Conservation (phyloP, 2,888 invertebrate species). For the Deilephila porcellus region DNA sequence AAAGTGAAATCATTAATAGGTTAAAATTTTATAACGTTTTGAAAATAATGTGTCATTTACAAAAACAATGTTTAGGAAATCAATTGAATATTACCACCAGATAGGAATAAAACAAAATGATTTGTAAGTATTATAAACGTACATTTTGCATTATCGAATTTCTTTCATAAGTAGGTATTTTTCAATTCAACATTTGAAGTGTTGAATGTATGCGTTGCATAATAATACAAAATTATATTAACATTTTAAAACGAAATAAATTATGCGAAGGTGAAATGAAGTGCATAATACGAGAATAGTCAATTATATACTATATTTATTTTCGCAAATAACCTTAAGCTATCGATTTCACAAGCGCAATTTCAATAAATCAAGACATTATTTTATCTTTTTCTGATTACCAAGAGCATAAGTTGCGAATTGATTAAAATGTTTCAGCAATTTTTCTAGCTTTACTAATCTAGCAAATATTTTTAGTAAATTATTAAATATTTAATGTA, state of each 20-base stretch:
- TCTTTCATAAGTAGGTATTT: too few relatives aligned
- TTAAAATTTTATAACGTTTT: too few relatives aligned
- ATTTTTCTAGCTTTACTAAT: too few relatives aligned
- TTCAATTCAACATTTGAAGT: too few relatives aligned
- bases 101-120: too few relatives aligned
- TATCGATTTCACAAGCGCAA: background rate
- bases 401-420: background rate
- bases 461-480: too few relatives aligned
- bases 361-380: background rate
- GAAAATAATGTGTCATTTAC: too few relatives aligned
- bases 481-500: too few relatives aligned
- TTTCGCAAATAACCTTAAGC: slow-evolving; percentile 1
- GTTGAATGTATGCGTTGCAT: background rate
- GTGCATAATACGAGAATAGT: background rate
- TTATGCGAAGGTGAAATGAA: background rate
- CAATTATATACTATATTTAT: background rate
- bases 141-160: too few relatives aligned
- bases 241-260: background rate
- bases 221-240: background rate
- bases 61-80: too few relatives aligned
- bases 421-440: background rate
- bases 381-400: background rate
- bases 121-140: too few relatives aligned
- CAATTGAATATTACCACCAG: too few relatives aligned
- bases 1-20: slow-evolving; percentile 35